Evolutionary conservation across 2,888 invertebrate species (phyloP), one percentile per base, ranked within the genome.

Genomic region (Boloria selene): DNA sequence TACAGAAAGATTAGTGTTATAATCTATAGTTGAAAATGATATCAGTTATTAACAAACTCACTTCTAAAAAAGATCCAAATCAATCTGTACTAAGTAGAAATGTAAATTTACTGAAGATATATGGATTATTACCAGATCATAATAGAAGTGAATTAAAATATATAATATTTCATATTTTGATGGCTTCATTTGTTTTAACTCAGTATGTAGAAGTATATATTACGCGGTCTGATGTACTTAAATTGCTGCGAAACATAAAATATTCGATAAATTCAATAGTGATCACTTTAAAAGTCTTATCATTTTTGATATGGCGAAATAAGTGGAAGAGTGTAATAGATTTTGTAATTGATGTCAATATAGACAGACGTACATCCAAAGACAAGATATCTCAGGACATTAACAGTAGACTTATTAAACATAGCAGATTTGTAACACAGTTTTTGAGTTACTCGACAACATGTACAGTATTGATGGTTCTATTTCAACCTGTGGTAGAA

Each of bases 151-250:
- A 38, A 38, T 38, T 38, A 10, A 38, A 38, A 38, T 38, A 38
- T 38, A 38, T 38, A 2, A 38, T 38, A 38, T 2, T 10, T 38
- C 31, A 10, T 10, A 38, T 18, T n/a, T 22, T 78, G 0, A 82
- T 87, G 0, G 77, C 77, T 0, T 42, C 85, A 1, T 90, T 90
- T 44, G 81, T 80, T 0, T 77, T 77, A 0, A 85, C 87, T 0
- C 86, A 88, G 63, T 85, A 77, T 13, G 73, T 86, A 0, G 88
- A 90, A 5, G 78, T 89, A 6, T 89, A 84, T 81, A 86, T 83
- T 50, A 78, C 85, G 2, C 87, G 83, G 71, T 76, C 76, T 0
- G 79, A 88, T 49, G 68, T 88, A 14, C 83, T 75, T 69, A 69
- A 84, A 31, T 72, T 90, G 0, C 59, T 90, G 5, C 83, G 81